Evolutionary conservation across 2,797 vertebrate species (phyloP).

Genomic region (Rhodeus uyekii): DNA sequence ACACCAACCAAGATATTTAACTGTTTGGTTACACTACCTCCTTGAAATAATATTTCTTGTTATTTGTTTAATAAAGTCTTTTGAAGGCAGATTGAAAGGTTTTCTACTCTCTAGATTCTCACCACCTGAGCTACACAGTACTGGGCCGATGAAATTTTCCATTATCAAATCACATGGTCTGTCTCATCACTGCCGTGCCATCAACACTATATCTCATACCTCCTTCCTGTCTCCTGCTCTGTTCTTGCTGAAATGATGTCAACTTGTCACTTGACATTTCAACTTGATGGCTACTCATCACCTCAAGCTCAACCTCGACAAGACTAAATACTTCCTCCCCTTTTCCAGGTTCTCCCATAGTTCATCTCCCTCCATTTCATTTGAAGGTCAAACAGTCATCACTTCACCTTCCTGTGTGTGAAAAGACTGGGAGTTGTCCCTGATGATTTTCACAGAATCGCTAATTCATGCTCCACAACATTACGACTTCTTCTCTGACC

Average conservation of each 20-base stretch:
- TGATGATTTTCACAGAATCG: background rate
- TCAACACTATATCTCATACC: slow-evolving; percentile 15
- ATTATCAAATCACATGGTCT: slow-evolving; percentile 10
- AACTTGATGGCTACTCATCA: slow-evolving; percentile 30
- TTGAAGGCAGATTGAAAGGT: background rate
- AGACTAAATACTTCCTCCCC: slow-evolving; percentile 11
- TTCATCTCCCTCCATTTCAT: background rate
- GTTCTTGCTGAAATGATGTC: slow-evolving; percentile 8
- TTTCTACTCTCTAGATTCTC: background rate
- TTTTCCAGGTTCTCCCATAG: slow-evolving; percentile 9
- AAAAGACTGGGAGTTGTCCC: slow-evolving; percentile 1
- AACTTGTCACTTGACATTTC: slow-evolving; percentile 41
- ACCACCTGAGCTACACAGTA: background rate
- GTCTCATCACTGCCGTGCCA: background rate
- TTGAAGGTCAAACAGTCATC: slow-evolving; percentile 7
- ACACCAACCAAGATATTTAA: background rate
- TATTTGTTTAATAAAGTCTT: background rate
- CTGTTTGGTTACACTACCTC: too few species aligned
- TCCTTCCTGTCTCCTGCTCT: background rate
- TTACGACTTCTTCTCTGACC: too few species aligned
- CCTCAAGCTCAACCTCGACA: slow-evolving; percentile 13
- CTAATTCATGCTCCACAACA: background rate
- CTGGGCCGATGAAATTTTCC: background rate
- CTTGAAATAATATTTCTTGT: background rate
- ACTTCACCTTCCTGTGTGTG: background rate